Evolutionary conservation across 2,113 vertebrate species (phyloP), one percentile per base, ranked within the genome.

Genomic region (Periophthalmus modestus): DNA sequence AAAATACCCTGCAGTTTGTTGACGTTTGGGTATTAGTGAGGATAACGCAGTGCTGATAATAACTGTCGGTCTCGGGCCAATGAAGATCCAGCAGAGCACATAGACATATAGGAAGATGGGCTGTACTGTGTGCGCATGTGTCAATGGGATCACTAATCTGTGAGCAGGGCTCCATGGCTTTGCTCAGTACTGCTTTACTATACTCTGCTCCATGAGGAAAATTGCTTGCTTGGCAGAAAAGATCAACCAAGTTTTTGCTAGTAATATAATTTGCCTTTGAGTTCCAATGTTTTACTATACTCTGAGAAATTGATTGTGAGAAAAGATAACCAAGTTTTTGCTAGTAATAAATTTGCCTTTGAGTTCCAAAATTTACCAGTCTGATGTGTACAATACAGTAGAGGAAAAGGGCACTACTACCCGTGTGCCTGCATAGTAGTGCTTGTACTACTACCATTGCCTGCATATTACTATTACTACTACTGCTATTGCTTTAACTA

Each of bases 1-100:
- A 77, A 86, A 83, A 78, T 76, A 78, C 3, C 3, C 66, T 15
- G 61, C 36, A 33, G 68, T 28, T 52, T 66, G 39, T 68, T 75
- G 69, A 69, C 81, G 80, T 48, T 69, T 65, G 5, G 4, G 66
- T 63, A 61, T 83, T 76, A 75, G 59, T 61, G 71, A 24, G 68
- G 67, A 73, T 84, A 80, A 83, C 50, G 33, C 63, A 47, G 19
- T 4, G 19, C 50, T 70, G 71, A 81, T 80, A 69, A 79, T 57
- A 66, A 61, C 59, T 28, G 36, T 65, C 58, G 66, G 24, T 54
- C 23, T 77, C n/a, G 70, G 9, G 67, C 48, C 66, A 55, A 19
- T 70, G 28, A 65, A 78, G 66, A 33, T 39, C 39, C 62, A 39
- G 34, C 33, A 43, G 33, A 7, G 62, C n/a, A 48, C 68, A 39